Evolutionary conservation across 2,888 invertebrate species (phyloP).

Genomic region (Andrena fulva): DNA sequence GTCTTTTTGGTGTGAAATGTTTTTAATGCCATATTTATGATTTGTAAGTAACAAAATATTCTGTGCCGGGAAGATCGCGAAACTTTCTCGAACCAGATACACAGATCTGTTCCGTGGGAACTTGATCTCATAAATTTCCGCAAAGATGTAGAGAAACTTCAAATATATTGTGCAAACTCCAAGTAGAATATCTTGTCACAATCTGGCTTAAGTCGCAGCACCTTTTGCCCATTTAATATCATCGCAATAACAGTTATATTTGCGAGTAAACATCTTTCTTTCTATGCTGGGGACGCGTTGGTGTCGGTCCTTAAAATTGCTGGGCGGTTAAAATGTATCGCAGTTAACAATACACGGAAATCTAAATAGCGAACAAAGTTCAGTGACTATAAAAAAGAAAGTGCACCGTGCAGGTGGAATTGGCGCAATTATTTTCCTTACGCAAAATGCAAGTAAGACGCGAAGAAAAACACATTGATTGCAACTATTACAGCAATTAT

Average conservation of each 20-base stretch:
- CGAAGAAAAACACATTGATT: not conserved
- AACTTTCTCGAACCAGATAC: too few species aligned
- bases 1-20: too few species aligned
- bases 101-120: too few species aligned
- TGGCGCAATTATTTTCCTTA: constrained; percentile 13
- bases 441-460: not conserved
- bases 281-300: not conserved
- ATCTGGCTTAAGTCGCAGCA: not conserved
- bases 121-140: constrained; percentile 2
- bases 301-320: constrained; percentile 14
- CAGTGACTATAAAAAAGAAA: constrained; percentile 76
- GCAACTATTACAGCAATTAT: not conserved
- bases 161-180: not conserved
- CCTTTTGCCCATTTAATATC: not conserved
- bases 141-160: not conserved
- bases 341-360: constrained; percentile 60
- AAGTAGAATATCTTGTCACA: not conserved
- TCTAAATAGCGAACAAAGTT: constrained; percentile 68
- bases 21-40: not conserved
- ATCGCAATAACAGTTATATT: not conserved
- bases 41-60: not conserved
- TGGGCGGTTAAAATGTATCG: constrained; percentile 29
- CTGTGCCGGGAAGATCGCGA: not conserved
- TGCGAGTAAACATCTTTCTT: not conserved
- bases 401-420: constrained; percentile 49